Percentiles rank a stretch among this genome's conserved stretches.
Conservation (phyloP, 2,888 invertebrate genomes). For the Apamea anceps region DNA sequence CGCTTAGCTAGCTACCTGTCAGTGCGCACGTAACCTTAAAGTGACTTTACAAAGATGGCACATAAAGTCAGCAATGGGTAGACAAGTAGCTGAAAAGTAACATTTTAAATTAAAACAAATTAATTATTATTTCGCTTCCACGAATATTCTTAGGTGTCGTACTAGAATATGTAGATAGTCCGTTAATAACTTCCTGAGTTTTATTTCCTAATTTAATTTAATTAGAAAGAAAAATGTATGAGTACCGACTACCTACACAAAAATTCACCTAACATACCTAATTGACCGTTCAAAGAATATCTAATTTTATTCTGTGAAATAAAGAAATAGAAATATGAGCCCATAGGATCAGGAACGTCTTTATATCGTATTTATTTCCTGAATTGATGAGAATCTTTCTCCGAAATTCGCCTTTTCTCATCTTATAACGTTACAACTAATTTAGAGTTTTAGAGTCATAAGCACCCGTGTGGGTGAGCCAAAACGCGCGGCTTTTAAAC, state of each 20-base stretch:
- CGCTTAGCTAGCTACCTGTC: too few relatives aligned
- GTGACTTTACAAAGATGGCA: too few relatives aligned
- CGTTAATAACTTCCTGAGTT: background rate
- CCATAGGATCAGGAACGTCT: background rate
- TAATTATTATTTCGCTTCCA: background rate
- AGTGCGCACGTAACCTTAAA: too few relatives aligned
- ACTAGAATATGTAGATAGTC: background rate
- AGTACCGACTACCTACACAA: background rate
- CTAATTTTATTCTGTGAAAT: conserved; percentile 6
- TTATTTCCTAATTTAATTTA: background rate
- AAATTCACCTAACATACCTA: too few relatives aligned
- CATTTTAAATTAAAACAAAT: background rate
- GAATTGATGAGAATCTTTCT: background rate
- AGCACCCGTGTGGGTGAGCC: background rate
- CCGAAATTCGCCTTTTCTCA: background rate
- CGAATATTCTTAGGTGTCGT: background rate
- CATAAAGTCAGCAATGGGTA: background rate
- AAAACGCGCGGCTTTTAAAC: background rate
- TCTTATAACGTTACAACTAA: background rate
- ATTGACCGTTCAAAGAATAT: background rate
- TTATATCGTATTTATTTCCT: conserved; percentile 22
- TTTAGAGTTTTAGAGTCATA: conserved; percentile 1
- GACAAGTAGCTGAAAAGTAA: background rate
- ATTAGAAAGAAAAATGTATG: background rate
- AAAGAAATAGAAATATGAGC: background rate